These are phyloP conservation scores for Parambassis ranga DNA, from an alignment of 2,797 vertebrate genomes.

Conservation along the genomic window DNA sequence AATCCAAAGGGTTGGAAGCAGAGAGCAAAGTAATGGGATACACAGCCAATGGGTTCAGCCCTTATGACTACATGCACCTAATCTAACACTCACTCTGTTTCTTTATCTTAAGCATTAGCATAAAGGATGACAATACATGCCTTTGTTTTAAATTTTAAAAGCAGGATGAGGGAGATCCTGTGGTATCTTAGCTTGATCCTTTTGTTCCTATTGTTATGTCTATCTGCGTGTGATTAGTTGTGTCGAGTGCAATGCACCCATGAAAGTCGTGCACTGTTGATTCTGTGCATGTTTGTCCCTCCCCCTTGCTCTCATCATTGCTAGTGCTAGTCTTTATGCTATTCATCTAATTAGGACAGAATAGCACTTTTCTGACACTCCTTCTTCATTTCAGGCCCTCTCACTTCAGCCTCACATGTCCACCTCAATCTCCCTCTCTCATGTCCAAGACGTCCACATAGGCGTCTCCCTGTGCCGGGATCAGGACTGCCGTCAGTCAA, in stretches of 20 bases:
- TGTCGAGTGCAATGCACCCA: not conserved
- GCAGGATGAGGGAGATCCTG: not conserved
- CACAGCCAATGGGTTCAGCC: slow-evolving; percentile 65
- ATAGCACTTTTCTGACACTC: slow-evolving; percentile 34
- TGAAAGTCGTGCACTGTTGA: not conserved
- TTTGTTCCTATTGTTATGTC: not conserved
- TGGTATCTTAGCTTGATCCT: not conserved
- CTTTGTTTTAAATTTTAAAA: not conserved
- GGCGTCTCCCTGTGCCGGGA: slow-evolving; percentile 68
- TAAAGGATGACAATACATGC: not conserved
- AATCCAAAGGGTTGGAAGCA: slow-evolving; percentile 91
- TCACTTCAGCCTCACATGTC: slow-evolving; percentile 55
- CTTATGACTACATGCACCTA: slow-evolving; percentile 57
- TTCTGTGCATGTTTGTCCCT: not conserved
- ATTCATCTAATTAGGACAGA: slow-evolving; percentile 58
- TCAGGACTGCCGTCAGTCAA: slow-evolving; percentile 81
- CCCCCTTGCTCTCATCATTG: not conserved
- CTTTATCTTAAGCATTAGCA: not conserved
- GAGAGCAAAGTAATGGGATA: slow-evolving; percentile 78
- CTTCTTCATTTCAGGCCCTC: slow-evolving; percentile 34
- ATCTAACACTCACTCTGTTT: slow-evolving; percentile 37
- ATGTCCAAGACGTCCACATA: slow-evolving; percentile 64
- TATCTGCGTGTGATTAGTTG: not conserved
- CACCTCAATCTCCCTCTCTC: slow-evolving; percentile 65
- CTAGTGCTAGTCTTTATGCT: slow-evolving; percentile 29